Conservation (phyloP, 2,797 vertebrate species). For the Rhabdophis nuchalis region DNA sequence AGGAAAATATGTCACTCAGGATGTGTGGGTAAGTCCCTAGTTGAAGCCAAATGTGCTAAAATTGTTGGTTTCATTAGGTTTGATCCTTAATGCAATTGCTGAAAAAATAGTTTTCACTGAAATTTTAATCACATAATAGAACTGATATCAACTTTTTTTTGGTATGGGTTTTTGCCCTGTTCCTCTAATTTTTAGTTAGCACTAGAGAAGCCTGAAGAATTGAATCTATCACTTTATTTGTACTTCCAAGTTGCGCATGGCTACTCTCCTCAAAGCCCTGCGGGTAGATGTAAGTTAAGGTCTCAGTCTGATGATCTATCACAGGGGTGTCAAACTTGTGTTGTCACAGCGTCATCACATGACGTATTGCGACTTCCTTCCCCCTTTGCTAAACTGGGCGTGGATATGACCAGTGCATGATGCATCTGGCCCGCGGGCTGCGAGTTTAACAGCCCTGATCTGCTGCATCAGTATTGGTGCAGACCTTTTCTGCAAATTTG, state of each 20-base stretch:
- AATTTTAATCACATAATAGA: background rate
- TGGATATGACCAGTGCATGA: no score
- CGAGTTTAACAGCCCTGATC: background rate
- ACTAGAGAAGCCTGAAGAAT: no score
- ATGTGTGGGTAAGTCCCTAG: background rate
- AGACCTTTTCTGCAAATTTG: background rate
- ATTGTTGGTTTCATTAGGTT: background rate
- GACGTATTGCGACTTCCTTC: no score
- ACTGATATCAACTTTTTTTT: background rate
- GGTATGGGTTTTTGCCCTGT: background rate
- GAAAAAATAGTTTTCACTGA: background rate
- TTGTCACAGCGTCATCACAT: rapidly evolving
- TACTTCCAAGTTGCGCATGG: background rate
- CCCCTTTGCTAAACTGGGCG: no score
- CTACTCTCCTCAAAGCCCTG: background rate
- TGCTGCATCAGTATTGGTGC: background rate
- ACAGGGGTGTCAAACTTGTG: background rate
- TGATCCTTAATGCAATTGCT: background rate
- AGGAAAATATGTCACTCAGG: background rate
- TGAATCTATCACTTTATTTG: background rate
- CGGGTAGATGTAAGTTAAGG: background rate
- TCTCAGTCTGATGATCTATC: background rate
- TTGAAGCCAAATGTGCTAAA: background rate
- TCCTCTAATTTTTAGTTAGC: background rate
- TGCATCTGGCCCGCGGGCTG: no score